Base-by-base conservation (phyloP, 2,888 invertebrate species). In the Dione juno region DNA sequence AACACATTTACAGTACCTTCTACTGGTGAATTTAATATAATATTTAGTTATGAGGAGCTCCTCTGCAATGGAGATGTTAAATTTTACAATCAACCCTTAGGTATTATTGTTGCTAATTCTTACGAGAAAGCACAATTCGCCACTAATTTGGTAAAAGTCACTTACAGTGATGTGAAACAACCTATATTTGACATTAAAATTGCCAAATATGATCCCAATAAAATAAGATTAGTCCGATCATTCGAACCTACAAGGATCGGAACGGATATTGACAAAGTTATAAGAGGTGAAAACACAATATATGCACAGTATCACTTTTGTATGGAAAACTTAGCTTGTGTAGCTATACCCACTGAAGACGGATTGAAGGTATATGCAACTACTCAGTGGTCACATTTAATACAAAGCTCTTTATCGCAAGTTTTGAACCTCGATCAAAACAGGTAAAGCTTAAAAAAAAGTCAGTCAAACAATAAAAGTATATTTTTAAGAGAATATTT, bases 1-100 rank as follows among this genome's bases (percentile, higher is more conserved):
- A 96, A 96, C 82, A 81, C 83, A 66, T 94, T 92, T 76, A 84
- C 88, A 35, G 82, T 84, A 19, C 74, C 63, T 0, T 81, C 37
- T 2, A 16, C 10, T 16, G 16, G 57, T 40, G 57, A 79, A 0
- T 72, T 16, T 14, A 58, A 68, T n/a, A 43, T 76, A 1, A 75
- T 77, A 37, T 57, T 63, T 10, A 70, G 63, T 0, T 76, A 83
- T 16, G 88, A 94, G 82, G 92, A 94, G 83, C 76, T 94, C 13
- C 86, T 94, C 68, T 94, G 94, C 72, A 88, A 88, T 66, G 92
- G 90, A 0, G 82, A 89, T 65, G 92, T 96, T 0, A 83, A 89
- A 71, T 95, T 94, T 80, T 94, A 94, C 68, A 94, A 95, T 14
- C 96, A 96, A 82, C 94, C 95, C 0, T 79, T 96, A 14, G 96